Percentiles rank a stretch among this genome's conserved stretches.
Conservation (phyloP, 2,797 vertebrate species). For the Glossophaga mutica region DNA sequence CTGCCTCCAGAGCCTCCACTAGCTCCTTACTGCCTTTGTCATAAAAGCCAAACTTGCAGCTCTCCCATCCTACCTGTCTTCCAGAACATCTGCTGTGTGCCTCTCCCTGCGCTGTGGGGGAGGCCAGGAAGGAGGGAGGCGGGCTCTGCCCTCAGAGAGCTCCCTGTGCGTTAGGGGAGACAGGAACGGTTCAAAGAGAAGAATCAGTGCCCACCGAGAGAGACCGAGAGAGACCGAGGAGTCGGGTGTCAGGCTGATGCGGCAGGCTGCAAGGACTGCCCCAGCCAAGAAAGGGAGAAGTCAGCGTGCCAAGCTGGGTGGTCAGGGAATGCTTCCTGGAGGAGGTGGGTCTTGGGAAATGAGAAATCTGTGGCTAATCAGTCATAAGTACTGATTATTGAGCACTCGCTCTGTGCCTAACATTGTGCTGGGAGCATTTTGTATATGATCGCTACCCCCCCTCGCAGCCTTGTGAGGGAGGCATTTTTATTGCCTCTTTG, state of each 20-base stretch:
- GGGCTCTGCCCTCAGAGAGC: neutral
- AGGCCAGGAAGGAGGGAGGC: neutral
- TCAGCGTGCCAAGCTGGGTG: neutral
- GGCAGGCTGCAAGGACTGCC: neutral
- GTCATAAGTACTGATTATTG: accelerated
- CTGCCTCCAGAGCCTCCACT: neutral
- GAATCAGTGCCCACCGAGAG: neutral
- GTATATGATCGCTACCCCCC: neutral
- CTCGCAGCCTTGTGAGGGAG: too few relatives aligned
- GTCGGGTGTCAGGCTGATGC: neutral
- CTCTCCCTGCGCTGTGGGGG: accelerated
- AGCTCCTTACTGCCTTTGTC: neutral
- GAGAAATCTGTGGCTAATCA: neutral
- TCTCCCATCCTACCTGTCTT: too few relatives aligned
- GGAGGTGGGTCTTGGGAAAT: neutral
- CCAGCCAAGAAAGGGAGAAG: neutral
- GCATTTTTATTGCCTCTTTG: too few relatives aligned
- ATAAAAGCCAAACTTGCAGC: neutral
- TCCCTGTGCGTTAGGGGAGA: neutral
- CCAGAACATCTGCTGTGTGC: neutral
- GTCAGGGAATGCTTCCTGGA: neutral
- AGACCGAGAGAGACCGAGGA: neutral
- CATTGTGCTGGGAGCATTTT: accelerated
- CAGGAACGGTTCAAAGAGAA: neutral
- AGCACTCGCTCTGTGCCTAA: neutral